These are phyloP conservation scores for Acronicta alni DNA, from an alignment of 2,888 invertebrate species.

Conservation along the genomic window DNA sequence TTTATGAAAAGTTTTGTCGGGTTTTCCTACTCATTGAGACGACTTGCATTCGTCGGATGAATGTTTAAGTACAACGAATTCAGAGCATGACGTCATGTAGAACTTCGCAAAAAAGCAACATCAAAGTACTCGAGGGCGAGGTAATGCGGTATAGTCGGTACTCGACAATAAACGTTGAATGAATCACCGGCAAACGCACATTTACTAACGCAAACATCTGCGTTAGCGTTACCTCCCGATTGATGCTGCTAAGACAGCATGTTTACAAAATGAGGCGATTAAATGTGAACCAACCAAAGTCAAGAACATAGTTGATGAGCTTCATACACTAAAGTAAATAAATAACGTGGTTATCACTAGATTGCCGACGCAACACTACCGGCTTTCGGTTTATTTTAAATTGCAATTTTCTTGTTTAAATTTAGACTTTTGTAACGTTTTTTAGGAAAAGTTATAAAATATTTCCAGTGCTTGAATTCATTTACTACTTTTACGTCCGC, in stretches of 20 bases:
- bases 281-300: slow-evolving; percentile 61
- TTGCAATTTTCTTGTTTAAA: slow-evolving; percentile 9
- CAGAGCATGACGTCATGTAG: slow-evolving; percentile 17
- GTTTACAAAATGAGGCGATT: slow-evolving; percentile 71
- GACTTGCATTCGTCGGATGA: slow-evolving; percentile 4
- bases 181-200: slow-evolving; percentile 68
- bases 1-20: not conserved
- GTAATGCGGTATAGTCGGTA: slow-evolving; percentile 29
- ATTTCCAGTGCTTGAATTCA: slow-evolving; percentile 29
- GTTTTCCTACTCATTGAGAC: too few species aligned
- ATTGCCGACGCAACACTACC: slow-evolving; percentile 5
- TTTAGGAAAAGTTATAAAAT: slow-evolving; percentile 17
- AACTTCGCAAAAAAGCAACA: slow-evolving; percentile 47
- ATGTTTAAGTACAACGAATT: slow-evolving; percentile 2
- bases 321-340: slow-evolving; percentile 23
- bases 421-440: slow-evolving; percentile 15
- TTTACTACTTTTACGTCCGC: slow-evolving; percentile 14
- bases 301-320: slow-evolving; percentile 34
- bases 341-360: slow-evolving; percentile 33
- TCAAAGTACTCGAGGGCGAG: slow-evolving; percentile 65
- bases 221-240: slow-evolving; percentile 65
- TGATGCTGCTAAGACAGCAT: slow-evolving; percentile 74
- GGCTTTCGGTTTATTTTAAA: slow-evolving; percentile 8
- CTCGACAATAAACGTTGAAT: slow-evolving; percentile 51
- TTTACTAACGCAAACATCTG: slow-evolving; percentile 69